Evolutionary conservation across 2,797 vertebrate genomes (phyloP), one percentile per base, ranked within the genome.

Genomic region (Pangasius djambal): DNA sequence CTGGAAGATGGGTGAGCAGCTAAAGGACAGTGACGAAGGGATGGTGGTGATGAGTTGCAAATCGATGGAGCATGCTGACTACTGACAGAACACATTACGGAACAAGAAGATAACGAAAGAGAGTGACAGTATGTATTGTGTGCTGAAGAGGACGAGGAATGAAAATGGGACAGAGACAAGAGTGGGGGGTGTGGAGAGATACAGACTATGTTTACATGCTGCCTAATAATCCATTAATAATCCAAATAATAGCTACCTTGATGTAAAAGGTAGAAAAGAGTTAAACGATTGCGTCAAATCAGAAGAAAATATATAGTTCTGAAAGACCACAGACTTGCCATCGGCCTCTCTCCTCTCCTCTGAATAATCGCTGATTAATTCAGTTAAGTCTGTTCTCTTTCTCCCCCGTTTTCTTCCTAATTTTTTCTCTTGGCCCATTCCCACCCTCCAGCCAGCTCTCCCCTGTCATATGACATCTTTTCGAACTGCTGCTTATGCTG

Each of bases 41-140:
- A 50, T 22, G n/a, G 70, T 13, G 63, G 65, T 70, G 75, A 57
- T 31, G 34, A 84, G 59, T 28, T 44, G 86, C 28, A 65, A 63
- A 40, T 70, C 10, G 40, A 75, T 37, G n/a, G 48, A 69, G 69
- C 72, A 89, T 78, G 81, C 81, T 84, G 69, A 50, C 87, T 44
- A 59, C 50, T 82, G 57, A 88, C 86, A 85, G 72, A 57, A 78
- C 72, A 85, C 55, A 69, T 18, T 63, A 75, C 8, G 13, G 59
- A 34, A 57, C 52, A 50, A 52, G 70, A 79, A 28, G 83, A 88
- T 67, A 75, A 74, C 31, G 37, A 13, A 69, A 87, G 70, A 85
- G 83, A 85, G 65, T 48, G 20, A 85, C 50, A 70, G 65, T 34
- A 28, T 72, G 83, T 25, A 44, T 40, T 67, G 44, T 69, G 37